Conservation (phyloP, 2,113 vertebrate species). For the Lampris incognitus region DNA sequence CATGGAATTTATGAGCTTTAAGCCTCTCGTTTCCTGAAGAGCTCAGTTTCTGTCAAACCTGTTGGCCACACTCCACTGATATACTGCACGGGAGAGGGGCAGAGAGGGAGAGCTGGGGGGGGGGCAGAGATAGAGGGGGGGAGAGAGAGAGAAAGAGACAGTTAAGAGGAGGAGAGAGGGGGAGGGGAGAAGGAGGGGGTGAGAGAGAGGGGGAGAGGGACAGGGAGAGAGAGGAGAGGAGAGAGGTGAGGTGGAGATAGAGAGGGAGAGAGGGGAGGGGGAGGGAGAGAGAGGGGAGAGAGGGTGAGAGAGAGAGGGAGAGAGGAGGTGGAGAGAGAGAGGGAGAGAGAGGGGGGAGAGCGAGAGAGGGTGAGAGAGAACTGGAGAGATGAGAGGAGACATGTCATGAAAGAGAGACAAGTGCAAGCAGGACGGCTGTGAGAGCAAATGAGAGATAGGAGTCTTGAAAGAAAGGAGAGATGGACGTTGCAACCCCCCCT, state of each 20-base stretch:
- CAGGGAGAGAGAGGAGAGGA: not conserved
- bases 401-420: no score
- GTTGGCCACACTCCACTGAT: slow-evolving; percentile 75
- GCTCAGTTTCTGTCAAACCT: slow-evolving; percentile 73
- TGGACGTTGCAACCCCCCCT: not conserved
- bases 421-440: no score
- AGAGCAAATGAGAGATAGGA: no score
- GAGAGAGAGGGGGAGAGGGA: not conserved
- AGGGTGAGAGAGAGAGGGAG: no score
- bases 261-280: not conserved
- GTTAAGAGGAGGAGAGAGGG: not conserved
- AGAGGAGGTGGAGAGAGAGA: no score
- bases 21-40: slow-evolving; percentile 79
- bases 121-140: not conserved
- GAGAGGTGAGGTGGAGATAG: not conserved
- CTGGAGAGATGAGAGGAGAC: not conserved
- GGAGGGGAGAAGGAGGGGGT: not conserved
- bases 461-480: no score
- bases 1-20: slow-evolving; percentile 80
- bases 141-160: not conserved
- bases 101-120: slow-evolving; percentile 24
- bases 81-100: slow-evolving; percentile 21
- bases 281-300: no score
- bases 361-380: no score
- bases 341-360: no score